phyloP scores from a whole-genome alignment of 2,888 invertebrate genomes.

The Sinohyriopsis cumingii region DNA sequence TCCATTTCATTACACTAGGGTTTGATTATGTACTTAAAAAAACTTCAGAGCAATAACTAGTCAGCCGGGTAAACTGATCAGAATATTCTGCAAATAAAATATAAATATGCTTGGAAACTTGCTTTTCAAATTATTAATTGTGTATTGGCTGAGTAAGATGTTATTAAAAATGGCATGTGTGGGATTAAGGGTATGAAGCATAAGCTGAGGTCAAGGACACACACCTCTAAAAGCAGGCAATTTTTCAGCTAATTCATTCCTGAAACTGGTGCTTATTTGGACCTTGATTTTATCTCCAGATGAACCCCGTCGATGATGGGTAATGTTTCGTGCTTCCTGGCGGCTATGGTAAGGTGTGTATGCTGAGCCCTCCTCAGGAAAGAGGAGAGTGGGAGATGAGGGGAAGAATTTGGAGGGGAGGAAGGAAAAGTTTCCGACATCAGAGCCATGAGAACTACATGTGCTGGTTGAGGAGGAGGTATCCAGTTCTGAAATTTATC shows the following conservation, averaged over 20 bases:
- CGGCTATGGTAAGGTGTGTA: conserved; percentile 10
- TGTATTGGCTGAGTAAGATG: no score
- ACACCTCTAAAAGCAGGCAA: conserved; percentile 7
- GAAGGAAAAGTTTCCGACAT: conserved; percentile 14
- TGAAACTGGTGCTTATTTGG: conserved; percentile 63
- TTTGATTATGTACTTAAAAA: no score
- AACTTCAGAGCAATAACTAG: no score
- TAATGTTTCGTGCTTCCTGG: conserved; percentile 20
- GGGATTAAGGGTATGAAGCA: background rate
- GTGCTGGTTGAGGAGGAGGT: conserved; percentile 39
- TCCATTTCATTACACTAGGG: background rate
- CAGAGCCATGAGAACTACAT: conserved; percentile 28
- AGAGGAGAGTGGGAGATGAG: conserved; percentile 49
- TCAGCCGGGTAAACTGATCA: no score
- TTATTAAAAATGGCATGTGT: background rate
- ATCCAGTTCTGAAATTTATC: conserved; percentile 40
- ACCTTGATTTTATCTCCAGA: conserved; percentile 65
- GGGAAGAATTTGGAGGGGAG: conserved; percentile 37
- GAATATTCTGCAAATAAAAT: no score
- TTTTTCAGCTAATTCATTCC: conserved; percentile 56
- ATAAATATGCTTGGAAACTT: no score
- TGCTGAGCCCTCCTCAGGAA: no score
- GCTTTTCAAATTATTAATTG: no score
- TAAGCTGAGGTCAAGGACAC: background rate
- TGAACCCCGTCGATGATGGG: conserved; percentile 64